phyloP scores from a whole-genome alignment of 1,140 invertebrate species.

The Ectropis grisescens region DNA sequence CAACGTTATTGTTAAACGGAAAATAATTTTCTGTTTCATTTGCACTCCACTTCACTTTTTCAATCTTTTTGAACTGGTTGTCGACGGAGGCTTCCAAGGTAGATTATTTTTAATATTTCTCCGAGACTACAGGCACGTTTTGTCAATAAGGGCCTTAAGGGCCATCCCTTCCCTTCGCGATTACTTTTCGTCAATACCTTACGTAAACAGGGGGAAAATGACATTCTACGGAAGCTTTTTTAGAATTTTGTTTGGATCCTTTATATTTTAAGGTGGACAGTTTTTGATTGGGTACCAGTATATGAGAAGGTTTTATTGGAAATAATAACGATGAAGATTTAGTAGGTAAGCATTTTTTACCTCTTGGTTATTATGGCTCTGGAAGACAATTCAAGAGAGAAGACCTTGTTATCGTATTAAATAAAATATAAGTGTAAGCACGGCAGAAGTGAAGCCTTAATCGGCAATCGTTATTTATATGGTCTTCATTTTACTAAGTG shows the following conservation, averaged over 20 bases:
- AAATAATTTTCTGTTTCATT: not conserved
- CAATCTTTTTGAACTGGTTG: constrained; percentile 13
- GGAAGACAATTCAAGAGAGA: too few relatives aligned
- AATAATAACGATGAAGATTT: too few relatives aligned
- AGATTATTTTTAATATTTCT: constrained; percentile 48
- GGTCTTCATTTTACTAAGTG: too few relatives aligned
- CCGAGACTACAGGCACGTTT: constrained; percentile 37
- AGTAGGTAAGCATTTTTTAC: too few relatives aligned
- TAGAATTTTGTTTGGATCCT: constrained; percentile 12
- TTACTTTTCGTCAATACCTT: constrained; percentile 42
- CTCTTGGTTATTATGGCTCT: too few relatives aligned
- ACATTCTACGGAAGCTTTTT: constrained; percentile 16
- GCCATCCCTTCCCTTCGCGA: constrained; percentile 25
- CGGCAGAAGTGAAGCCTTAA: too few relatives aligned
- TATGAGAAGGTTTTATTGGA: too few relatives aligned
- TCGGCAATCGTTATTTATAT: too few relatives aligned
- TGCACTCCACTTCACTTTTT: constrained; percentile 2
- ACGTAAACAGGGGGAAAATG: constrained; percentile 35
- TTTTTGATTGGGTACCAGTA: too few relatives aligned
- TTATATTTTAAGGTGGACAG: constrained; percentile 4
- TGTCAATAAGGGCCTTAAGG: constrained; percentile 50
- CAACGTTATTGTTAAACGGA: too few relatives aligned
- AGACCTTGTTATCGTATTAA: too few relatives aligned
- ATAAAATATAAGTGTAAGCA: too few relatives aligned
- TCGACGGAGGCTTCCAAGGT: constrained; percentile 2